Conservation (phyloP, 2,888 invertebrate species). For the Steinernema scapterisci region DNA sequence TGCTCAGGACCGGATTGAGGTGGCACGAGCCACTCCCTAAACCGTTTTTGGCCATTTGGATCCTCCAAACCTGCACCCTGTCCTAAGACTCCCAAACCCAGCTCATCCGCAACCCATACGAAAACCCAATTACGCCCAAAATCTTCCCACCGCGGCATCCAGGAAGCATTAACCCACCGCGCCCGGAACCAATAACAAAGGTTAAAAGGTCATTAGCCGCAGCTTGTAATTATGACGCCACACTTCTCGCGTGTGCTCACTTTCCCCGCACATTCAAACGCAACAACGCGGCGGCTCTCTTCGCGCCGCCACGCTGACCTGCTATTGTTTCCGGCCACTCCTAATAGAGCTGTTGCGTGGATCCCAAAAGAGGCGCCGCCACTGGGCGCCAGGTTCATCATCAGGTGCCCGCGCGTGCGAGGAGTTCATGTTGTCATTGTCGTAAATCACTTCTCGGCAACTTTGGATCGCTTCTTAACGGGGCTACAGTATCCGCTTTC, state of each 20-base stretch:
- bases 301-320: conserved; percentile 8
- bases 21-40: too few relatives aligned
- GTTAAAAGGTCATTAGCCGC: conserved; percentile 32
- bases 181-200: conserved; percentile 16
- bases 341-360: conserved; percentile 31
- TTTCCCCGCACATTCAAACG: conserved; percentile 9
- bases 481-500: conserved; percentile 7
- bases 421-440: conserved; percentile 25
- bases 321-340: conserved; percentile 17
- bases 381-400: too few relatives aligned
- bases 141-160: conserved; percentile 13
- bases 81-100: not conserved
- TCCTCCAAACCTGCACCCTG: too few relatives aligned
- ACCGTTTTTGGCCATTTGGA: too few relatives aligned
- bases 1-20: too few relatives aligned
- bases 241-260: conserved; percentile 25
- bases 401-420: not conserved
- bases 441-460: conserved; percentile 27
- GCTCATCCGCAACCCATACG: not conserved
- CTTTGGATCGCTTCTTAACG: not conserved
- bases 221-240: conserved; percentile 33
- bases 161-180: conserved; percentile 1
- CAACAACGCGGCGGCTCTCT: not conserved
- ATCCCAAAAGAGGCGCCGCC: not conserved
- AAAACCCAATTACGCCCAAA: not conserved